A percentile compares a stretch with the other conserved stretches of the same genome.
These are phyloP conservation scores for Aurelia aurita complex sp. Pacific DNA, from an alignment of 30 jellyfish, hydroid and myxozoan species.

Conservation along the genomic window DNA sequence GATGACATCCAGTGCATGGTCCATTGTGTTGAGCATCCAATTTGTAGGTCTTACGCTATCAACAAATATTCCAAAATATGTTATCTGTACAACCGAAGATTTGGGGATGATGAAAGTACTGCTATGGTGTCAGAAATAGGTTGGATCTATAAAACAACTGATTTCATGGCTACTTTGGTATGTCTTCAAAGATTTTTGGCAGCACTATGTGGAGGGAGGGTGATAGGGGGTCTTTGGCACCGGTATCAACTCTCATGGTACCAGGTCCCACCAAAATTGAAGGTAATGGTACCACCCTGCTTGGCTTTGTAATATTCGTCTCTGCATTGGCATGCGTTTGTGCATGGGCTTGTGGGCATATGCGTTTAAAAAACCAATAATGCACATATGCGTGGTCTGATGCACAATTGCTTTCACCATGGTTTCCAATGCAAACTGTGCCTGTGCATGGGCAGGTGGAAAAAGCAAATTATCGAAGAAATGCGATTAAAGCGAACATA, in stretches of 20 bases:
- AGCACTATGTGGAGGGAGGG: background rate
- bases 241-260: background rate
- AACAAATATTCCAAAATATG: background rate
- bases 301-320: too few species aligned
- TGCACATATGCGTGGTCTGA: too few species aligned
- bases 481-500: too few species aligned
- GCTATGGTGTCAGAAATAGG: background rate
- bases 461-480: too few species aligned
- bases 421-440: too few species aligned
- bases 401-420: too few species aligned
- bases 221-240: background rate
- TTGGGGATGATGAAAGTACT: background rate
- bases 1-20: slow-evolving; percentile 23
- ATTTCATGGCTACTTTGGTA: slow-evolving; percentile 15
- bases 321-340: too few species aligned
- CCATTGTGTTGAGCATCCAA: background rate
- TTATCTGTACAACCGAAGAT: background rate
- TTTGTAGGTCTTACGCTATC: slow-evolving; percentile 7
- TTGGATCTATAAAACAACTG: slow-evolving; percentile 37
- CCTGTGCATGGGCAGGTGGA: too few species aligned
- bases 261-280: background rate
- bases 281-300: background rate
- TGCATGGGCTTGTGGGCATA: too few species aligned
- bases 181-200: background rate
- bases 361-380: too few species aligned